These are phyloP conservation scores for Ditylenchus dipsaci DNA, from an alignment of 1,140 invertebrate genomes.

Conservation along the genomic window DNA sequence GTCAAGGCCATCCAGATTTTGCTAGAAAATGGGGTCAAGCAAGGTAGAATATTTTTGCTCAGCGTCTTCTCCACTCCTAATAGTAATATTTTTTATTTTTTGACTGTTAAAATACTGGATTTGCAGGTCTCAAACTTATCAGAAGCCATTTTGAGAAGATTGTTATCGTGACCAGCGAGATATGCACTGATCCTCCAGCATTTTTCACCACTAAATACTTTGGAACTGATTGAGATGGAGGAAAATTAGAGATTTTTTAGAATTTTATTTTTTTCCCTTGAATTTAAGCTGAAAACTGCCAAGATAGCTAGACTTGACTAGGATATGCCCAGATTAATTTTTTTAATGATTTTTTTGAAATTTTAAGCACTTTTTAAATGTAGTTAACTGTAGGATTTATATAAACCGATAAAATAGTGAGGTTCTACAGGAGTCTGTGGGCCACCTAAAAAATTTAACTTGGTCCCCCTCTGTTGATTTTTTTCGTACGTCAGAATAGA, in stretches of 20 bases:
- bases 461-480: too few relatives aligned
- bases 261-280: not conserved
- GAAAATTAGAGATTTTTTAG: not conserved
- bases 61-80: constrained; percentile 43
- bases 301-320: too few relatives aligned
- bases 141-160: constrained; percentile 20
- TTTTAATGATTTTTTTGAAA: too few relatives aligned
- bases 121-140: constrained; percentile 34
- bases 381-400: too few relatives aligned
- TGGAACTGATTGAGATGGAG: constrained; percentile 23
- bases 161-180: constrained; percentile 42
- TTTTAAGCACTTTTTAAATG: too few relatives aligned
- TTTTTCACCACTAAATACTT: constrained; percentile 37
- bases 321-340: too few relatives aligned
- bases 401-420: too few relatives aligned
- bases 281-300: not conserved
- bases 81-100: constrained; percentile 16
- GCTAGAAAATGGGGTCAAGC: constrained; percentile 32
- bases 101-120: not conserved
- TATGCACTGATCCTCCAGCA: constrained; percentile 28
- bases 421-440: too few relatives aligned
- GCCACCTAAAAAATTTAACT: too few relatives aligned
- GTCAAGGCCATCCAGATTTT: constrained; percentile 43
- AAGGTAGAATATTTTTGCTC: constrained; percentile 47
- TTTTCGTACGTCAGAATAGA: too few relatives aligned